Conservation (phyloP, 1,140 invertebrate species). For the Epicauta chinensis region DNA sequence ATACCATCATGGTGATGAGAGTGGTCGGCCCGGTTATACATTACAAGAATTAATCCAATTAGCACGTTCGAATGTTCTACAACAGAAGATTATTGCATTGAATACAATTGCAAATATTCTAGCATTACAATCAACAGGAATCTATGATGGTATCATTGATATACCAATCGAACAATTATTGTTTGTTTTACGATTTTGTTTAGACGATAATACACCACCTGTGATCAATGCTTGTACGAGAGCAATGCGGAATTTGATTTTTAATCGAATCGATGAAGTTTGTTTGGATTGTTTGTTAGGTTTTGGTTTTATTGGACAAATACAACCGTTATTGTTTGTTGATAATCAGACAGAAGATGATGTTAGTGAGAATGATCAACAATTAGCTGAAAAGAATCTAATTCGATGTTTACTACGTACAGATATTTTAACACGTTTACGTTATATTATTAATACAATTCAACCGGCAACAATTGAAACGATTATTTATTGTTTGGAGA, state of each 20-base stretch:
- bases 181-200: slow-evolving; percentile 72
- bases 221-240: slow-evolving; percentile 66
- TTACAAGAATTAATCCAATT: slow-evolving; percentile 79
- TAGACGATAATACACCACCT: slow-evolving; percentile 74
- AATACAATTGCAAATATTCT: slow-evolving; percentile 73
- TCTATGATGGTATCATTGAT: slow-evolving; percentile 61
- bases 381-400: slow-evolving; percentile 71
- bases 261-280: slow-evolving; percentile 70
- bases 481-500: slow-evolving; percentile 61
- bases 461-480: slow-evolving; percentile 58
- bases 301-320: slow-evolving; percentile 57
- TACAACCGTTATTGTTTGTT: slow-evolving; percentile 55
- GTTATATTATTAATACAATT: slow-evolving; percentile 62
- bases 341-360: slow-evolving; percentile 55
- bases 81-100: slow-evolving; percentile 75
- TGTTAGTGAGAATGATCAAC: slow-evolving; percentile 71
- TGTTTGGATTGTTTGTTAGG: slow-evolving; percentile 62
- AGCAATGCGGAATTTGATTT: slow-evolving; percentile 66
- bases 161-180: slow-evolving; percentile 64
- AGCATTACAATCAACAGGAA: slow-evolving; percentile 62
- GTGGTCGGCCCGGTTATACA: slow-evolving; percentile 82
- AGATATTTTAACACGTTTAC: slow-evolving; percentile 65
- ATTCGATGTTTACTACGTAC: slow-evolving; percentile 67
- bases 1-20: slow-evolving; percentile 89
- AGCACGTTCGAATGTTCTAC: slow-evolving; percentile 55